Evolutionary conservation across 2,113 vertebrate genomes (phyloP), one percentile per base, ranked within the genome.

Genomic region (Neotoma lepida): DNA sequence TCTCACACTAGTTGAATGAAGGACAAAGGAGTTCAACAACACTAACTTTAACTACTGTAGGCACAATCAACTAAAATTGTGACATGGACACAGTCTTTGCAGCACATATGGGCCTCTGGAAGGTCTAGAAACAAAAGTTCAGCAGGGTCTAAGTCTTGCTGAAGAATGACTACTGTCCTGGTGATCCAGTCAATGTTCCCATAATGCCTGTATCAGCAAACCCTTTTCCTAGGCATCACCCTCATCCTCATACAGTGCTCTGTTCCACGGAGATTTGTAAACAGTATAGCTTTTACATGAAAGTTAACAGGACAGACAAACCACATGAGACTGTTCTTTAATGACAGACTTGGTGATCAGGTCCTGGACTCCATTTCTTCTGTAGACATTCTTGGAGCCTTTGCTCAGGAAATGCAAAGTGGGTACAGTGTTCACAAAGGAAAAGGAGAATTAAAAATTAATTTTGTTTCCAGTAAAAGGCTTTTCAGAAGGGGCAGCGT

Each of bases 401-500:
- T 33, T 61, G 74, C 68, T 91, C 54, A 96, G 77, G 33, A 94
- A 88, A 95, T 17, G 56, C 56, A 78, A 85, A 84, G 80, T 84
- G 26, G 89, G 49, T 13, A 85, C 92, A 94, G 88, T 70, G n/a
- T 77, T 58, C 39, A 41, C 17, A 85, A 71, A 92, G 82, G 51
- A 92, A 92, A 94, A 49, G 30, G 73, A 89, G 15, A 64, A 80
- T 88, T 71, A 77, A 86, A 94, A 94, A 46, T 86, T 86, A 77
- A 85, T 41, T 82, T 54, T 92, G 30, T 7, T 93, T 95, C 24
- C 68, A 66, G 22, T 54, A 74, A 66, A 94, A 88, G 56, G 7
- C 64, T 28, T 86, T 94, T 58, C 22, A 46, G 49, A 81, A 89
- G 82, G 70, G 61, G 26, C 46, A 73, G 15, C 54, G 24, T 58